Evolutionary conservation across 2,888 invertebrate genomes (phyloP).

Genomic region (Sphecodes monilicornis): DNA sequence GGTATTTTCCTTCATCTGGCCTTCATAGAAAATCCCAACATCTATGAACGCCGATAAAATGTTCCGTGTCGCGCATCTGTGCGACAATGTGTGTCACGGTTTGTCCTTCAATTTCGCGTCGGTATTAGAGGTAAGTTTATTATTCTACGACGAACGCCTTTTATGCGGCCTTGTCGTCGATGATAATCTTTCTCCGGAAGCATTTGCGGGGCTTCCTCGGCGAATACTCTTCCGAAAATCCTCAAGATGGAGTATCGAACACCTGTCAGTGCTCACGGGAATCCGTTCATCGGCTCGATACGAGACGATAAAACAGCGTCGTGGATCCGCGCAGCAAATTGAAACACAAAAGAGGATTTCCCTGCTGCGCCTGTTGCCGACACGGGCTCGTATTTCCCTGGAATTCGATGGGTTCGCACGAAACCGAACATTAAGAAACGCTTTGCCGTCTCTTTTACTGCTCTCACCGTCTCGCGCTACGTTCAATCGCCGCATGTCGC

Average conservation of each 20-base stretch:
- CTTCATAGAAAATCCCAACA: too few relatives aligned
- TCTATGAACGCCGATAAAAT: too few relatives aligned
- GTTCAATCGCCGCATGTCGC: background rate
- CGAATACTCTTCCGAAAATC: background rate
- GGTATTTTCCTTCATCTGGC: too few relatives aligned
- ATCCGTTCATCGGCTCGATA: slow-evolving; percentile 18
- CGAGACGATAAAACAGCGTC: slow-evolving; percentile 13
- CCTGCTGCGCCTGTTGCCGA: background rate
- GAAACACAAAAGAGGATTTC: slow-evolving; percentile 31
- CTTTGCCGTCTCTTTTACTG: slow-evolving; percentile 20
- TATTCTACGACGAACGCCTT: background rate
- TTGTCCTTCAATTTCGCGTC: background rate
- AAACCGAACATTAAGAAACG: slow-evolving; percentile 40
- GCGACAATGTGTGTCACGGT: background rate
- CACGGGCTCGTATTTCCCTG: background rate
- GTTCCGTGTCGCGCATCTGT: too few relatives aligned
- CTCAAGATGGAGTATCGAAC: slow-evolving; percentile 11
- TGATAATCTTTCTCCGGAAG: background rate
- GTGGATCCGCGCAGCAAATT: slow-evolving; percentile 22
- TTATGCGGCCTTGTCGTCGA: background rate
- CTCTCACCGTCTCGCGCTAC: background rate
- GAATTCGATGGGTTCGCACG: slow-evolving; percentile 3
- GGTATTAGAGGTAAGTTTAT: background rate
- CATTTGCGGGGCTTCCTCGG: background rate
- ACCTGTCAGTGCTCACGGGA: background rate